Conservation (phyloP, 2,113 vertebrate genomes). For the Azemiops feae region DNA sequence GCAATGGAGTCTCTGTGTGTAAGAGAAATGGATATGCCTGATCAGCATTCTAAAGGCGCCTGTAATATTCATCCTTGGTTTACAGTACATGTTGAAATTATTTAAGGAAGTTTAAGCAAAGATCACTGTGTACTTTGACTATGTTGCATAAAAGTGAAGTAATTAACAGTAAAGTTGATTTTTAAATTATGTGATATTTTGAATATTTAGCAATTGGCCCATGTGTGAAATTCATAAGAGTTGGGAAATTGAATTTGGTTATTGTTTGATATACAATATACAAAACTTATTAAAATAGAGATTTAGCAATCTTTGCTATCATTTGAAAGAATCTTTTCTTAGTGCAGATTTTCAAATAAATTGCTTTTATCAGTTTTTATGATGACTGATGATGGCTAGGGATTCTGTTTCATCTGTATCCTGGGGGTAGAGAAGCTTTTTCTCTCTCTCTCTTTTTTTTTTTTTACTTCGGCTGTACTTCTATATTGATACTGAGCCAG, state of each 20-base stretch:
- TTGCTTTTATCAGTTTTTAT: background rate
- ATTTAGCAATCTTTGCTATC: conserved; percentile 14
- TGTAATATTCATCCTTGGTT: background rate
- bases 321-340: conserved; percentile 45
- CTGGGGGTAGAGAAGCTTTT: background rate
- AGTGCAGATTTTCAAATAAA: conserved; percentile 30
- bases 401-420: background rate
- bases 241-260: conserved; percentile 20
- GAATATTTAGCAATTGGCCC: conserved; percentile 41
- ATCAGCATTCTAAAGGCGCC: background rate
- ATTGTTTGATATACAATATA: conserved; percentile 22
- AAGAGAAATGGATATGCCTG: background rate
- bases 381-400: background rate
- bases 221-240: conserved; percentile 14
- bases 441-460: background rate
- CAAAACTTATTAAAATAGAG: conserved; percentile 39
- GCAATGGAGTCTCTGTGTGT: background rate
- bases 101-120: conserved; percentile 48
- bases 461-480: background rate
- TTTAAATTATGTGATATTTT: background rate
- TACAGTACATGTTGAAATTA: conserved; percentile 34
- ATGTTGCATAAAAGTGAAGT: conserved; percentile 30
- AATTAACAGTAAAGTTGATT: conserved; percentile 22
- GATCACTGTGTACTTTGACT: background rate
- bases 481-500: background rate